phyloP scores from a whole-genome alignment of 2,113 vertebrate genomes.

The Vireo altiloquus region DNA sequence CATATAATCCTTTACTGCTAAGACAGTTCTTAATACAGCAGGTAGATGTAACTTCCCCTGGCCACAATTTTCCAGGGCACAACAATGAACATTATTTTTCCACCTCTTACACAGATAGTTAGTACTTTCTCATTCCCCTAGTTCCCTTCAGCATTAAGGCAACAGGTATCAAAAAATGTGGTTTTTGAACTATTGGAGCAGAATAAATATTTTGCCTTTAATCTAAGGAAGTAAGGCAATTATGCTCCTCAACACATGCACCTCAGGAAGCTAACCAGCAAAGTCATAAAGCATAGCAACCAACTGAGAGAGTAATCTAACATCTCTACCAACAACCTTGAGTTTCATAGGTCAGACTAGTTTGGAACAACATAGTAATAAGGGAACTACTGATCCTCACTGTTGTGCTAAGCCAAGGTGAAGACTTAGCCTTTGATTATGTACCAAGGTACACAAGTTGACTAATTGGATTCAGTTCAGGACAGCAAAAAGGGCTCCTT shows the following conservation, averaged over 20 bases:
- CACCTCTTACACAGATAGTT: not conserved
- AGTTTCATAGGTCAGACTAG: not conserved
- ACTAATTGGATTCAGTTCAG: not conserved
- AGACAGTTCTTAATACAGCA: not conserved
- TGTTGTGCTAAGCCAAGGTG: not conserved
- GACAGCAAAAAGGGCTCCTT: not conserved
- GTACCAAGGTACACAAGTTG: not conserved
- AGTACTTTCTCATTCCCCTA: not conserved
- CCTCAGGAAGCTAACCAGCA: not conserved
- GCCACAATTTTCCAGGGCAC: not conserved
- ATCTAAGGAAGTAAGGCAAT: not conserved
- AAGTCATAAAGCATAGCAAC: not conserved
- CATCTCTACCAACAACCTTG: not conserved
- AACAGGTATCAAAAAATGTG: rapidly evolving
- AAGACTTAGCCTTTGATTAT: not conserved
- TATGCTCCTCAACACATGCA: not conserved
- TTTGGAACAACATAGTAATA: not conserved
- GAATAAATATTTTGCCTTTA: not conserved
- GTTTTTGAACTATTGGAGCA: not conserved
- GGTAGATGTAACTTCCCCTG: not conserved
- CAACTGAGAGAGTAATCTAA: not conserved
- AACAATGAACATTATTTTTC: not conserved
- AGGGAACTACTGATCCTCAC: not conserved
- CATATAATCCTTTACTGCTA: not conserved
- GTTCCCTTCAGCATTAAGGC: not conserved